Percentiles rank a stretch among this genome's conserved stretches.
Conservation (phyloP, 2,797 vertebrate genomes). For the Natrix natrix region DNA sequence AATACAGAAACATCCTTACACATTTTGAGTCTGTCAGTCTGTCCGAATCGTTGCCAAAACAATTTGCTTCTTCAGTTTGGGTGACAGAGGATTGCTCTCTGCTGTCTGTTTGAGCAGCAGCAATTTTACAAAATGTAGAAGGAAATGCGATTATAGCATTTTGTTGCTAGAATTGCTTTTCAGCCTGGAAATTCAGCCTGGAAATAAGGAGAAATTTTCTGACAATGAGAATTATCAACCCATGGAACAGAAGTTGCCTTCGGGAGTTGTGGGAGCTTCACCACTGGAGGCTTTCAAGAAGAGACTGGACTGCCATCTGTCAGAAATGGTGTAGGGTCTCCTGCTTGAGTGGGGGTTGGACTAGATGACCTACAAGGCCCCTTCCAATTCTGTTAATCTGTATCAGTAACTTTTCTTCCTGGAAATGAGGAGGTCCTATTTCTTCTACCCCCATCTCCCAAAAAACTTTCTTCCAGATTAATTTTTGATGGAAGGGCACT, state of each 20-base stretch:
- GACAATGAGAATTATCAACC: too few relatives aligned
- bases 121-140: neutral
- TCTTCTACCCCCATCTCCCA: rapidly evolving
- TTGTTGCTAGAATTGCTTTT: neutral
- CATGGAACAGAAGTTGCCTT: too few relatives aligned
- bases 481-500: neutral
- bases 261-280: too few relatives aligned
- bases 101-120: neutral
- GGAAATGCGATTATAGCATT: neutral
- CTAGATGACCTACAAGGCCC: too few relatives aligned
- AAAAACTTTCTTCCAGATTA: neutral
- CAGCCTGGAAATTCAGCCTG: too few relatives aligned
- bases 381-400: too few relatives aligned
- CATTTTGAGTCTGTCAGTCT: neutral
- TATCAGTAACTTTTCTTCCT: neutral
- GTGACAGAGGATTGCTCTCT: neutral
- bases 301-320: too few relatives aligned
- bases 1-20: neutral
- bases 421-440: neutral
- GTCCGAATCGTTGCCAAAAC: neutral
- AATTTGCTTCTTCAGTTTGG: neutral
- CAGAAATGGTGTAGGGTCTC: too few relatives aligned
- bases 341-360: too few relatives aligned
- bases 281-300: too few relatives aligned
- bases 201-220: neutral